These are phyloP conservation scores for Dascillus cervinus DNA, from an alignment of 2,888 invertebrate genomes.

Conservation along the genomic window DNA sequence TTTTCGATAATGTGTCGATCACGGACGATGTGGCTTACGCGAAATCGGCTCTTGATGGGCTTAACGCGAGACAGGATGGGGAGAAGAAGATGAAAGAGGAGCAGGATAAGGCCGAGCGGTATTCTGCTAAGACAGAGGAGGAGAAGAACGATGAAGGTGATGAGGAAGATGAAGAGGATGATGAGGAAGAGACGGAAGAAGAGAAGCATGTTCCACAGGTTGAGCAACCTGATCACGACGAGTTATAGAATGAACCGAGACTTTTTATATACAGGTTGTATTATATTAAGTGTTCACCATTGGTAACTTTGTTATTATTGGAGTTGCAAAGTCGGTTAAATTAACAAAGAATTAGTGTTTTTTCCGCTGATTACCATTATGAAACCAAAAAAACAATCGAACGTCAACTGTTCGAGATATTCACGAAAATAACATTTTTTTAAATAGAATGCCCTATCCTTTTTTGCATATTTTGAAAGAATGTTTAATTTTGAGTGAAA, in stretches of 20 bases:
- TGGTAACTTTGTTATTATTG: too few species aligned
- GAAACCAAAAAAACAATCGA: too few species aligned
- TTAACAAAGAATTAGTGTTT: too few species aligned
- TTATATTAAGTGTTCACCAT: too few species aligned
- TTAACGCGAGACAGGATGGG: conserved; percentile 64
- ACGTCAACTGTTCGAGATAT: too few species aligned
- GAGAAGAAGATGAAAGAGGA: conserved; percentile 95
- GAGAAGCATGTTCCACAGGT: conserved; percentile 51
- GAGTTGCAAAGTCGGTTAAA: too few species aligned
- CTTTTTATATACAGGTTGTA: conserved; percentile 38
- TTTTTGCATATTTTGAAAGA: too few species aligned
- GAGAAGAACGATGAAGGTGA: conserved; percentile 53
- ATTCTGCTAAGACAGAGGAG: conserved; percentile 57
- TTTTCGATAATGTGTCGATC: conserved; percentile 94
- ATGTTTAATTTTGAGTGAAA: too few species aligned
- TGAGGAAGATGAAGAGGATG: conserved; percentile 56
- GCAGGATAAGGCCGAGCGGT: conserved; percentile 67
- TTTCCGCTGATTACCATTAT: too few species aligned
- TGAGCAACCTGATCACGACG: conserved; percentile 48
- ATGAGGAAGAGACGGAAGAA: too few species aligned
- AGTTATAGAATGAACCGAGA: conserved; percentile 44
- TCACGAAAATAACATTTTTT: too few species aligned
- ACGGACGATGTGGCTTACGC: conserved; percentile 83
- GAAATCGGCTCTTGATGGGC: conserved; percentile 54
- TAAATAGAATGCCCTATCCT: too few species aligned